Base-by-base conservation (phyloP, 2,888 invertebrate species). In the Eurois occulta region DNA sequence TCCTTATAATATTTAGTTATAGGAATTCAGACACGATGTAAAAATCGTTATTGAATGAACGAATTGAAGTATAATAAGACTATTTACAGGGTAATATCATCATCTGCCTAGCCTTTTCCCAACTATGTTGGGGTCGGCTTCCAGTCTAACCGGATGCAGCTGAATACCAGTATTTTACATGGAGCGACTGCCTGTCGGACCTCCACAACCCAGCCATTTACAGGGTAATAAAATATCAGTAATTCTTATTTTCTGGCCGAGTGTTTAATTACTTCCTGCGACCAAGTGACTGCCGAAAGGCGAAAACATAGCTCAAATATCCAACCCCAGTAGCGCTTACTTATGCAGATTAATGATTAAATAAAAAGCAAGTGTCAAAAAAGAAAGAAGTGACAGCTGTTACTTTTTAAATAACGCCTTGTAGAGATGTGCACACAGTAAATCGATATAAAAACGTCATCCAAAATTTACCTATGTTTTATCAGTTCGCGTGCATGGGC, bases 321-420 rank as follows among this genome's bases (percentile, higher is more conserved):
- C 41, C 8, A 65, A n/a, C 1, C 41, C 41, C n/a, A 65, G 41
- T 65, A 65, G 65, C 65, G 41, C 65, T 43, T 65, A 65, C 4
- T 13, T 65, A 28, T n/a, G 18, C 18, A 62, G 0, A 62, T 32
- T 62, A 62, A 35, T 35, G 62, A 35, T 35, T 65, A 65, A 65
- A 65, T 43, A 65, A 65, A 65, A 65, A 65, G 43, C 18, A 73
- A 62, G 58, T 52, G 58, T 52, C 16, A 75, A 68, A 62, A 82
- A 52, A 38, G 21, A 70, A 73, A 77, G 32, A 83, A 72, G 32
- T 62, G 72, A 70, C 65, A 84, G 60, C 24, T 68, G 21, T 21
- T 35, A 41, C 0, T 70, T 69, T 72, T 58, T 62, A 13, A 78
- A 79, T 64, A 10, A 16, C 7, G 35, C 28, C 21, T 64, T 10